Evolutionary conservation across 2,888 invertebrate species (phyloP), one percentile per base, ranked within the genome.

Genomic region (Clostera curtula): DNA sequence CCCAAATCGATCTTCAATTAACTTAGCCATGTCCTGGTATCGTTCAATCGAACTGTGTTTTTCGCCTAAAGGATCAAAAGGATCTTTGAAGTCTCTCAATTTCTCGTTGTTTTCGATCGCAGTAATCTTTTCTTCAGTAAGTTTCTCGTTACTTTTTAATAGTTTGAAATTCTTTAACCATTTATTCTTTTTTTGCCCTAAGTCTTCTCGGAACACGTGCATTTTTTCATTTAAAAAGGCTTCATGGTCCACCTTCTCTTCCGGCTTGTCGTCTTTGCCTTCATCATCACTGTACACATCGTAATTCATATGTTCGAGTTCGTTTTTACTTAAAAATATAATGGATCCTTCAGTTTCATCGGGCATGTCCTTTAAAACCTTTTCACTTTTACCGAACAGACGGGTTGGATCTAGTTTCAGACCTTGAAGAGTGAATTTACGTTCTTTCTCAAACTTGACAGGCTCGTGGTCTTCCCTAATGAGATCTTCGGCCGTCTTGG

Each of bases 21-120:
- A 68, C 56, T 90, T 90, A 3, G 90, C 86, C 90, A 90, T 90
- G 43, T 90, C 90, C 56, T 89, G 89, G 40, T 90, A 90, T 23
- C 90, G 76, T 51, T 90, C 90, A 61, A 90, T 89, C 34, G 89
- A 90, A 66, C 88, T 87, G 41, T 89, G 87, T 53, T 89, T 90
- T 34, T 89, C 88, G 27, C 86, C 87, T 30, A 79, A 73, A 8
- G 84, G 85, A 60, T 89, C 89, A 34, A 89, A 84, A 1, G 86
- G 86, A 49, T 87, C 87, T 55, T 80, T 82, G 0, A 80, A 61
- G 29, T 86, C 86, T 49, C 60, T 70, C 32, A 61, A 56, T 35
- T 73, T 79, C 27, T 77, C 73, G 31, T 32, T 60, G 30, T 64
- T 82, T 42, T 83, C 80, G 22, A 75, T 71, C 3, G 64, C 64